Percentiles rank a stretch among this genome's conserved stretches.
Evolutionary conservation across 2,888 invertebrate genomes (phyloP).

Genomic region (Digitonthophagus gazella): DNA sequence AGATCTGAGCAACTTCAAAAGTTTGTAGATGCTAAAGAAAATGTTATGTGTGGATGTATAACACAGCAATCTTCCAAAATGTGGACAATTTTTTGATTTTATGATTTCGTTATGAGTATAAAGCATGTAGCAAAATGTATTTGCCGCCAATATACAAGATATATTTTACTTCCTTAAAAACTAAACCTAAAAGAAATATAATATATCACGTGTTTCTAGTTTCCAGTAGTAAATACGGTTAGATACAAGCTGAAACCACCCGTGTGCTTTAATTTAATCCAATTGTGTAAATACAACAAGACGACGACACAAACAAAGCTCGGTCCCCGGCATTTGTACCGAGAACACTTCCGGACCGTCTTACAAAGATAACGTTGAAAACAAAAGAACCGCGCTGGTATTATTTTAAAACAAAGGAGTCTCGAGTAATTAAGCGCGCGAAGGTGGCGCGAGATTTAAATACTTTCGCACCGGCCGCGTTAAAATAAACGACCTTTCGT

Average conservation of each 20-base stretch:
- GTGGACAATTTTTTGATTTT: background rate
- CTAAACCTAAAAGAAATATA: no score
- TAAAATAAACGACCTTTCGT: background rate
- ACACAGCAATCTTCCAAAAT: no score
- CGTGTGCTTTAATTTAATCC: background rate
- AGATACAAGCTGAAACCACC: background rate
- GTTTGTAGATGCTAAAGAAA: background rate
- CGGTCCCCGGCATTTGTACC: background rate
- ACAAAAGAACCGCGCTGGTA: background rate
- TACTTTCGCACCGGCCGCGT: background rate
- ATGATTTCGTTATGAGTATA: no score
- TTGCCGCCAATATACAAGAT: conserved; percentile 6
- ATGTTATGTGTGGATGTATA: background rate
- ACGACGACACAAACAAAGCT: background rate
- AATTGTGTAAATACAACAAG: background rate
- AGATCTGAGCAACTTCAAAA: background rate
- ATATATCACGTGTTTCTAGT: no score
- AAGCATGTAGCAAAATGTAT: no score
- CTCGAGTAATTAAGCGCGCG: background rate
- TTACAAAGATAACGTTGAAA: background rate
- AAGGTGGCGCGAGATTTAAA: background rate
- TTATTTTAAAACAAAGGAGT: background rate
- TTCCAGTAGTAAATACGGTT: no score
- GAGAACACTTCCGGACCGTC: background rate
- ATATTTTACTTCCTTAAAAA: no score